phyloP scores from a whole-genome alignment of 2,888 invertebrate species.

The Nomada flava region DNA sequence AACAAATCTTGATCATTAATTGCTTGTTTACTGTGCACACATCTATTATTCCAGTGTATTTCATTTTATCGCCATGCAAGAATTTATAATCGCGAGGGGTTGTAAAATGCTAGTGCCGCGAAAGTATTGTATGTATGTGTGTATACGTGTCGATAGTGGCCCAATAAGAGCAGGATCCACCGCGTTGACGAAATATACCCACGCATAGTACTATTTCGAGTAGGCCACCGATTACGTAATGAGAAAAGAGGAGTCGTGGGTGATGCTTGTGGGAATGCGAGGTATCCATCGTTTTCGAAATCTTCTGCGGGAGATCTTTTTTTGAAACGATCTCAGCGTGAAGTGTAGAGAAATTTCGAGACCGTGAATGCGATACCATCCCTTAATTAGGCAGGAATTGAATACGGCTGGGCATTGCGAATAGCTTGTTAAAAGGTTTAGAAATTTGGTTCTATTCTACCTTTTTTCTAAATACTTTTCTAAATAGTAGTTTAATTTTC shows the following conservation, averaged over 20 bases:
- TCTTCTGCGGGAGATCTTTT: not conserved
- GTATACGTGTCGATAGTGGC: not conserved
- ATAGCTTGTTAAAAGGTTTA: not conserved
- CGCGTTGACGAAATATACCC: slow-evolving; percentile 61
- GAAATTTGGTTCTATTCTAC: not conserved
- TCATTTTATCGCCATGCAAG: not conserved
- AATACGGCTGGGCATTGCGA: not conserved
- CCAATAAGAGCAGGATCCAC: slow-evolving; percentile 15
- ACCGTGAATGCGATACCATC: not conserved
- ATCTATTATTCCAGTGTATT: not conserved
- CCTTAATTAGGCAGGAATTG: not conserved
- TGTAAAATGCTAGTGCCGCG: not conserved
- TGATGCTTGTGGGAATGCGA: slow-evolving; percentile 32
- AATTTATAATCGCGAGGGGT: not conserved
- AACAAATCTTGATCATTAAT: slow-evolving; percentile 11
- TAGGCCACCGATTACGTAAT: slow-evolving; percentile 60
- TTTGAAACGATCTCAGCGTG: not conserved
- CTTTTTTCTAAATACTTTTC: not conserved
- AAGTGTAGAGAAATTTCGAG: no score
- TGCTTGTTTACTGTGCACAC: not conserved
- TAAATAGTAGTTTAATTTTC: no score
- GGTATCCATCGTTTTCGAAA: slow-evolving; percentile 29
- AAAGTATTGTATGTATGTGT: no score
- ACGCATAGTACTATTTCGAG: slow-evolving; percentile 79
- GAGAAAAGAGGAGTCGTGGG: slow-evolving; percentile 44